Conservation (phyloP, 2,888 invertebrate species). For the Rhimphoctona megacephalus region DNA sequence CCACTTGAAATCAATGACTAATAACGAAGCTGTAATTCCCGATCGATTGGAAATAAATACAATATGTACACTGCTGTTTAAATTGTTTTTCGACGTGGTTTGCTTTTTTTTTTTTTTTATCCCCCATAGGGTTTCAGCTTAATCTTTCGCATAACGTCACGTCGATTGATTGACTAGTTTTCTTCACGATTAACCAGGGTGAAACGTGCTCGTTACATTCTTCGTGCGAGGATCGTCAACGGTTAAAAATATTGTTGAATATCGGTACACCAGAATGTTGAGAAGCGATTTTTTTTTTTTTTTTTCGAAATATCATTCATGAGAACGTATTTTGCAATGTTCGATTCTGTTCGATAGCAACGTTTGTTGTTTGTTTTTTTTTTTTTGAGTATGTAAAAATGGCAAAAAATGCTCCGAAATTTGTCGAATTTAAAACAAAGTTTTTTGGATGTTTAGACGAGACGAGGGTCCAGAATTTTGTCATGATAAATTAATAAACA, state of each 20-base stretch:
- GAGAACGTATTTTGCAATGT: neutral
- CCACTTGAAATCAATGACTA: slow-evolving; percentile 32
- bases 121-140: no score
- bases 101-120: slow-evolving; percentile 1
- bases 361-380: neutral
- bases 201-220: neutral
- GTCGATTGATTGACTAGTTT: slow-evolving; percentile 42
- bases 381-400: neutral
- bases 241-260: neutral
- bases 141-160: neutral
- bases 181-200: slow-evolving; percentile 11
- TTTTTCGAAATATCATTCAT: neutral
- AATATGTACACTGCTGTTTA: slow-evolving; percentile 72
- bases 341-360: neutral
- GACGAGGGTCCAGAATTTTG: no score
- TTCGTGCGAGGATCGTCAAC: neutral
- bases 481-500: no score
- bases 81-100: slow-evolving; percentile 42
- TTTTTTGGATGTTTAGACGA: no score
- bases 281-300: neutral
- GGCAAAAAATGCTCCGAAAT: no score
- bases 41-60: slow-evolving; percentile 71
- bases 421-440: no score
- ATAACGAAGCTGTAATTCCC: slow-evolving; percentile 64
- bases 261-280: neutral